These are phyloP conservation scores for Argopecten irradians DNA, from an alignment of 1,140 invertebrate species.

Conservation along the genomic window DNA sequence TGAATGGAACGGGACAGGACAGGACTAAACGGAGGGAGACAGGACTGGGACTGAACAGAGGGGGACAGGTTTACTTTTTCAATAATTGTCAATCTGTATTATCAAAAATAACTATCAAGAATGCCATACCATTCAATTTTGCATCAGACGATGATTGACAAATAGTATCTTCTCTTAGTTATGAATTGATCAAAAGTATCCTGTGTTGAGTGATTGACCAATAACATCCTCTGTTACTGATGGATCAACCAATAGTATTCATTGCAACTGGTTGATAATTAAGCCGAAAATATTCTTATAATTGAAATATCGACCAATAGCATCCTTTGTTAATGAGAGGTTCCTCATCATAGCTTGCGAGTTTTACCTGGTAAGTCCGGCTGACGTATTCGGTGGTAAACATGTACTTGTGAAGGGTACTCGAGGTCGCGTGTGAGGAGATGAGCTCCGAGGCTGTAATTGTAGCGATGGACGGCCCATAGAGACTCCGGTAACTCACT, in stretches of 20 bases:
- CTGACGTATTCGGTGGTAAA: slow-evolving; percentile 81
- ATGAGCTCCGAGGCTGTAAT: slow-evolving; percentile 24
- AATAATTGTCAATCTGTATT: background rate
- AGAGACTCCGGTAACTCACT: slow-evolving; percentile 45
- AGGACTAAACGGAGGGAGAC: too few relatives aligned
- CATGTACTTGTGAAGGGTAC: slow-evolving; percentile 87
- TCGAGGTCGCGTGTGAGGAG: slow-evolving; percentile 19
- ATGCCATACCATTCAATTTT: background rate
- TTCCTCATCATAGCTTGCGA: background rate
- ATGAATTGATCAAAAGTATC: background rate
- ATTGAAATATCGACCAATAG: background rate
- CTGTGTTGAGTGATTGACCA: background rate
- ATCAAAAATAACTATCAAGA: background rate
- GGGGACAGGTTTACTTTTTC: too few relatives aligned
- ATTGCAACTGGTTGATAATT: too few relatives aligned
- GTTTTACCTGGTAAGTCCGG: slow-evolving; percentile 73
- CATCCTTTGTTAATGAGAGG: background rate
- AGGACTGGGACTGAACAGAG: too few relatives aligned
- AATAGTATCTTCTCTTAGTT: background rate
- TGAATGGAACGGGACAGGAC: too few relatives aligned
- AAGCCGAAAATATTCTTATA: background rate
- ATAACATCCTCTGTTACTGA: background rate
- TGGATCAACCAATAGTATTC: too few relatives aligned
- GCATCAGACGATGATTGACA: background rate
- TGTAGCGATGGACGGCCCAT: slow-evolving; percentile 52